Evolutionary conservation across 2,797 vertebrate genomes (phyloP).

Genomic region (Varecia variegata): DNA sequence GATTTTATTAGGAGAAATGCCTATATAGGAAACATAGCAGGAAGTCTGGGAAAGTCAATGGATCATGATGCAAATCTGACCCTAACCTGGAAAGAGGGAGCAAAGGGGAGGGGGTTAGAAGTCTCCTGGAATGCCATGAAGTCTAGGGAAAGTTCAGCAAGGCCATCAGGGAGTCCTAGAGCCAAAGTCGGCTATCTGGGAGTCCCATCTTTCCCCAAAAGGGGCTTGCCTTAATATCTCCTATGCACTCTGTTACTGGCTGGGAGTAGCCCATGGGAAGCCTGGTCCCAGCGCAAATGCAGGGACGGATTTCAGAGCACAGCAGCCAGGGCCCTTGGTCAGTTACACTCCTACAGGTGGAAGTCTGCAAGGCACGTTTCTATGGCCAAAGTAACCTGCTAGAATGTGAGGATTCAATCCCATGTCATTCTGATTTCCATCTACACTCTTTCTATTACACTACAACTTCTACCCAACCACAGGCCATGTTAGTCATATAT

Average conservation of each 20-base stretch:
- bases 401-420: not conserved
- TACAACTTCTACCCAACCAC: not conserved
- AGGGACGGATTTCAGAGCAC: not conserved
- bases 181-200: not conserved
- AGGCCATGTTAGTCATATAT: not conserved
- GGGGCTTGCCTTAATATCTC: not conserved
- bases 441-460: not conserved
- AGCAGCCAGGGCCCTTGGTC: not conserved
- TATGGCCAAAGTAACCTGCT: not conserved
- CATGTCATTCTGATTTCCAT: not conserved
- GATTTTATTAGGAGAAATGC: not conserved
- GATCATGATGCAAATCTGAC: not conserved
- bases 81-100: not conserved
- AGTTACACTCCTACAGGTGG: not conserved
- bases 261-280: not conserved
- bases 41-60: not conserved
- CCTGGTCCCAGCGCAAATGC: not conserved
- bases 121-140: not conserved
- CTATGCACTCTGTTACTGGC: not conserved
- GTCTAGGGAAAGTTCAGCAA: not conserved
- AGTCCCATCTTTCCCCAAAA: not conserved
- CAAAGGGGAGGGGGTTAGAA: accelerated
- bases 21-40: not conserved
- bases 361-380: not conserved
- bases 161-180: not conserved